Base-by-base conservation (phyloP, 2,797 vertebrate species). In the Aphelocoma californica region DNA sequence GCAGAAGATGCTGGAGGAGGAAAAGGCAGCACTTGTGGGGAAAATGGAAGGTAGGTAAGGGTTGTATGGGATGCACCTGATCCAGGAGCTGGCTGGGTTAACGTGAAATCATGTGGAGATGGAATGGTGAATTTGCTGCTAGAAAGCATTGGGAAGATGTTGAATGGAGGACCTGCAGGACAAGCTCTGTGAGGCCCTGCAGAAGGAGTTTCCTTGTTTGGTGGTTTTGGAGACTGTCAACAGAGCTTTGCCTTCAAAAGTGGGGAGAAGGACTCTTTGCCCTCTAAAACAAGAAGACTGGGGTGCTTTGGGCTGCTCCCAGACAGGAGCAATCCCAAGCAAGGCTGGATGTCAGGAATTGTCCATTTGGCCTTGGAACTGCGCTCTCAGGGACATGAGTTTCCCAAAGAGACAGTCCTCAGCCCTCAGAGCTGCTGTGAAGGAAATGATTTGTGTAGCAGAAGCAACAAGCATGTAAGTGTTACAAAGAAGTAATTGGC, bases 11-110 rank as follows among this genome's bases (percentile, higher is more conserved):
- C 95, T 95, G 54, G 93, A 98, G 86, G 96, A 95, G 31, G 97
- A 98, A 83, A 98, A 97, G 2, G 62, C 94, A 2, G 72, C 40
- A 0, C 28, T 98, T 12, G 66, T 74, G 86, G 92, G 70, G 24
- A 95, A 57, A 48, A 80, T 97, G 9, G 83, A 84, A 95, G 98
- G 98, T 98, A 60, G 85, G 75, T 14, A 2, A 40, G 65, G 69
- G 23, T 29, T 66, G 36, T 6, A 3, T 3, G 62, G 65, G 50
- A 8, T 54, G 24, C 13, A 23, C 23, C 31, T 16, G 36, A 17
- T 4, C 45, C 4, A 11, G 50, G 38, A 60, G 8, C 25, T 10
- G 6, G 8, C 61, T 26, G 13, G 2, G 25, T 11, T 54, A 32
- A 10, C 0, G 0, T 18, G 31, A 26, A n/a, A 14, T 28, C 28